Evolutionary conservation across 64 coral and sea anemone species (phyloP).

Genomic region (Pachyseris speciosa): DNA sequence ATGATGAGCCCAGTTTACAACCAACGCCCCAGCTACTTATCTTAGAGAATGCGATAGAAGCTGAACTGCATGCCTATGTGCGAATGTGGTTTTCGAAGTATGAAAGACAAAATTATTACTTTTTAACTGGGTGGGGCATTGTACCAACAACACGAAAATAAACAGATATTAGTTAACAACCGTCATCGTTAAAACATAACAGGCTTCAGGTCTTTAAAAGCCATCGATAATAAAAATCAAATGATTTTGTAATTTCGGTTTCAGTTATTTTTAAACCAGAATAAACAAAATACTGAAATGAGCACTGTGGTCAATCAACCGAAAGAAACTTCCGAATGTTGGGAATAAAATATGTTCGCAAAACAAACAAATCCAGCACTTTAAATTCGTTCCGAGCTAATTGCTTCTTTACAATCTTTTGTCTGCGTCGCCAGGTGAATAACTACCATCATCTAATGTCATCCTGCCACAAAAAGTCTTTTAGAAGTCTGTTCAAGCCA

Average conservation of each 20-base stretch:
- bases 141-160: too few relatives aligned
- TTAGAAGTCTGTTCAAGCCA: constrained; percentile 1
- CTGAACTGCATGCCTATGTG: too few relatives aligned
- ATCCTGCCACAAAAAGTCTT: background rate
- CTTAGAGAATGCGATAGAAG: too few relatives aligned
- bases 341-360: background rate
- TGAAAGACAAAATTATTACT: too few relatives aligned
- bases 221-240: too few relatives aligned
- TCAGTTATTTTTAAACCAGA: background rate
- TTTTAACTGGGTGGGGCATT: too few relatives aligned
- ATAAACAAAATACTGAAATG: background rate
- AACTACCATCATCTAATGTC: constrained; percentile 9
- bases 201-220: too few relatives aligned
- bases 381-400: background rate
- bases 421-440: background rate
- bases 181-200: too few relatives aligned
- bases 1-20: too few relatives aligned
- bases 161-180: too few relatives aligned
- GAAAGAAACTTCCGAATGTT: background rate
- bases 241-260: background rate
- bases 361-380: background rate
- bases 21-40: too few relatives aligned
- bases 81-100: too few relatives aligned
- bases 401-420: constrained; percentile 8
- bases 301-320: background rate